Evolutionary conservation across 2,888 invertebrate species (phyloP).

Genomic region (Erpobdella octoculata): DNA sequence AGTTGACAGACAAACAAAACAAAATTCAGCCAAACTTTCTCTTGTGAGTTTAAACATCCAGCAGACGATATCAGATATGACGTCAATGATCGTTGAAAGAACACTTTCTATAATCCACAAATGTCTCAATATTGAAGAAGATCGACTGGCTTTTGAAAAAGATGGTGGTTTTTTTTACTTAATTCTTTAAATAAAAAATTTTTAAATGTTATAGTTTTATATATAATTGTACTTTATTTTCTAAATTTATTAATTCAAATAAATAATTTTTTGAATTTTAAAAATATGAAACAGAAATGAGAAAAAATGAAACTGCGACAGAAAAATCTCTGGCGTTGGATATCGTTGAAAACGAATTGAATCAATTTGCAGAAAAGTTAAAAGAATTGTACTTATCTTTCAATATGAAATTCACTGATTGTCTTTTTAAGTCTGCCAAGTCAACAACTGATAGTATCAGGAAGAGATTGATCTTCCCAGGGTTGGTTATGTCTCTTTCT

Average conservation of each 20-base stretch:
- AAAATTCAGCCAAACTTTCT: slow-evolving; percentile 17
- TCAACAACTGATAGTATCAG: slow-evolving; percentile 66
- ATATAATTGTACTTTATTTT: too few species aligned
- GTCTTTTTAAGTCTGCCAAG: slow-evolving; percentile 68
- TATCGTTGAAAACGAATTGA: slow-evolving; percentile 67
- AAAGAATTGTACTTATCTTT: slow-evolving; percentile 70
- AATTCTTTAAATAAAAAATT: too few species aligned
- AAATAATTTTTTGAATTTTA: too few species aligned
- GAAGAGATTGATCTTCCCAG: slow-evolving; percentile 54
- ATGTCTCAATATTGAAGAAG: slow-evolving; percentile 18
- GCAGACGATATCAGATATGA: slow-evolving; percentile 16
- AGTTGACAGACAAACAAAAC: slow-evolving; percentile 17
- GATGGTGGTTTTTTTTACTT: too few species aligned
- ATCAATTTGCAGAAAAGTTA: slow-evolving; percentile 63
- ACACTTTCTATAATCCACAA: background rate
- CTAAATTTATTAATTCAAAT: too few species aligned
- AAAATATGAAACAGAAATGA: too few species aligned
- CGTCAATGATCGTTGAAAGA: slow-evolving; percentile 8
- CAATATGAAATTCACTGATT: slow-evolving; percentile 66
- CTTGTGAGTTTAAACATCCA: slow-evolving; percentile 17
- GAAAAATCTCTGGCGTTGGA: slow-evolving; percentile 52
- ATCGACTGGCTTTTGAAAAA: background rate
- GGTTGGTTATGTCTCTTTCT: background rate
- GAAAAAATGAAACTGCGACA: background rate
- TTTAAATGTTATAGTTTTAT: too few species aligned